Evolutionary conservation across 2,888 invertebrate genomes (phyloP), one percentile per base, ranked within the genome.

Genomic region (Xanthorhoe spadicearia): DNA sequence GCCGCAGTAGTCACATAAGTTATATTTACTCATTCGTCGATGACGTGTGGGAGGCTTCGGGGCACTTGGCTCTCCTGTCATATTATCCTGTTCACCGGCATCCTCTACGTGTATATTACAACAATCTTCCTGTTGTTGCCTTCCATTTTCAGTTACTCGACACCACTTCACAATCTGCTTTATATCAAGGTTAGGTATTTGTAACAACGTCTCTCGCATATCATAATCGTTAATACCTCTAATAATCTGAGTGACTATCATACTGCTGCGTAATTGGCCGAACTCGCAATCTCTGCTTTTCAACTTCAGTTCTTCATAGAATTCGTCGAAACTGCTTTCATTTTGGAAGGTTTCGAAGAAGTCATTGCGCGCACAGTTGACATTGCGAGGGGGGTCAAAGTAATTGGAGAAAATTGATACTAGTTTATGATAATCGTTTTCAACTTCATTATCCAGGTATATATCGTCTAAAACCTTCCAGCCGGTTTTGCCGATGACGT

Each of bases 161-260:
- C 68, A 69, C 59, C 62, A 65, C 48, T 56, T 43, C 13, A 65
- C 48, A 17, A 59, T 58, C 28, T 62, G 56, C 46, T 65, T 52
- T 13, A 69, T 56, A 48, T 60, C 38, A 9, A 60, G 15, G 13
- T 64, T 52, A 23, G 55, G 18, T 52, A 55, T 61, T 13, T 10
- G 35, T 10, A 66, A 51, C 52, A 69, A 18, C 17, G 15, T 43
- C 15, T 61, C 32, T 18, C 52, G 46, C 51, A 61, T 32, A 2
- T 69, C 51, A 1, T 32, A 35, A 66, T 74, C 64, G 51, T 66
- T 70, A 18, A 75, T 46, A 2, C 71, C 75, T 50, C 74, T 51
- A 32, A 73, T 73, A 2, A 67, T 50, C 56, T 75, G 72, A n/a
- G 71, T 72, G 23, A 72, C 35, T 49, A 72, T 68, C 13, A 75